Base-by-base conservation (phyloP, 1,140 invertebrate genomes). In the Lepidurus arcticus region DNA sequence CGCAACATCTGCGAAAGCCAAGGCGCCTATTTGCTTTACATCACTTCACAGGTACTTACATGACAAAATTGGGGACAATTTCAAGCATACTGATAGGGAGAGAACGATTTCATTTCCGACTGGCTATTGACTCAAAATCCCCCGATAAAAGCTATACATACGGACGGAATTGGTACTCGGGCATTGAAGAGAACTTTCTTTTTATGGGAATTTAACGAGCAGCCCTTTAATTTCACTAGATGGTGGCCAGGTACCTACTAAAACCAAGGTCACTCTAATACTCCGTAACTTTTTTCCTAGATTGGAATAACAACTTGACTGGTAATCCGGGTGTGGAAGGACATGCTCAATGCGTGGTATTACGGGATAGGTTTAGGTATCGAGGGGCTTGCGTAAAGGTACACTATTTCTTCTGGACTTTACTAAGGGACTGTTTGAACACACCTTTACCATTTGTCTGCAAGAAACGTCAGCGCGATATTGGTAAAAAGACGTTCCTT, bases 41-140 rank as follows among this genome's bases (percentile, higher is more conserved):
- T 90, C 65, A 83, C 84, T 9, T 87, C 84, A 13, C 84, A 85
- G 82, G 84, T 85, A 76, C 76, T 78, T 8, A 45, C 11, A 34
- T 24, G 16, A 65, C 4, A 45, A 13, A 13, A 16, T 6, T 76
- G 16, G 21, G 13, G 5, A 11, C 26, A n/a, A 1, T 44, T 76
- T 16, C 13, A 42, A 73, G 16, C 21, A 11, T 42, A 7, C 1
- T 26, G n/a, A 65, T 85, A 89, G 82, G 82, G 82, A n/a, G 90
- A 90, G 83, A 90, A 88, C 82, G 86, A 90, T 82, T 90, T 89
- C 79, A 74, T 90, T 9, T 90, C 89, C 16, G 88, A 88, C 80
- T 85, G 88, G 84, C 80, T 90, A 78, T 77, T 84, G 16, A 84
- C 84, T 42, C 81, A 75, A 21, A 80, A 86, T 73, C 84, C 87